Percentiles rank a stretch among this genome's conserved stretches.
Evolutionary conservation across 2,797 vertebrate genomes (phyloP).

Genomic region (Pangasius djambal): DNA sequence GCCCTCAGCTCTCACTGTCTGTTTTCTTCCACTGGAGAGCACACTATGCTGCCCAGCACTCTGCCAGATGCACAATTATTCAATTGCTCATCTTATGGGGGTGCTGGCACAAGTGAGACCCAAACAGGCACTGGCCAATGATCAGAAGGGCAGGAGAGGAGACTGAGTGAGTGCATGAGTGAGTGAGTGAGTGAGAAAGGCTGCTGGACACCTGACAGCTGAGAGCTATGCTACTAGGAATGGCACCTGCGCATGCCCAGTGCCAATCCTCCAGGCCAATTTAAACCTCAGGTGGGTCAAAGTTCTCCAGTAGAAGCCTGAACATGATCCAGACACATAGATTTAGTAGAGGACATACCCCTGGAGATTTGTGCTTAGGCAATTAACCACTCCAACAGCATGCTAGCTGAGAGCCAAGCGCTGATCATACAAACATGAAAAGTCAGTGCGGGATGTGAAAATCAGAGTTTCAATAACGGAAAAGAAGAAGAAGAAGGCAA

Average conservation of each 20-base stretch:
- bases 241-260: not conserved
- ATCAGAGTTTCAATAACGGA: conserved; percentile 15
- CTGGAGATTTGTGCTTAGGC: conserved; percentile 9
- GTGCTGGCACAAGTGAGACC: conserved; percentile 62
- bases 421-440: not conserved
- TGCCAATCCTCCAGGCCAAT: conserved; percentile 23
- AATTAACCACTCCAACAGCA: not conserved
- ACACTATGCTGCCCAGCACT: conserved; percentile 40
- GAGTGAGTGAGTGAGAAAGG: conserved; percentile 50
- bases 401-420: not conserved
- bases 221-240: conserved; percentile 39
- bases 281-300: conserved; percentile 14
- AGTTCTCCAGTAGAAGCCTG: not conserved
- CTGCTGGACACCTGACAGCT: conserved; percentile 71
- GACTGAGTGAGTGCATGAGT: not conserved
- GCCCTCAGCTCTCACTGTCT: conserved; percentile 22
- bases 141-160: conserved; percentile 19
- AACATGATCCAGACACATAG: conserved; percentile 3
- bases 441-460: conserved; percentile 10
- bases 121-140: conserved; percentile 57
- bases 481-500: conserved; percentile 27
- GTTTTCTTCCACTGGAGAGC: conserved; percentile 4
- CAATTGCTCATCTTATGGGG: conserved; percentile 76
- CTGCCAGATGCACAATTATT: conserved; percentile 75
- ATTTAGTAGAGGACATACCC: not conserved